Evolutionary conservation across 1,140 invertebrate genomes (phyloP).

Genomic region (Rhopalosiphum maidis): DNA sequence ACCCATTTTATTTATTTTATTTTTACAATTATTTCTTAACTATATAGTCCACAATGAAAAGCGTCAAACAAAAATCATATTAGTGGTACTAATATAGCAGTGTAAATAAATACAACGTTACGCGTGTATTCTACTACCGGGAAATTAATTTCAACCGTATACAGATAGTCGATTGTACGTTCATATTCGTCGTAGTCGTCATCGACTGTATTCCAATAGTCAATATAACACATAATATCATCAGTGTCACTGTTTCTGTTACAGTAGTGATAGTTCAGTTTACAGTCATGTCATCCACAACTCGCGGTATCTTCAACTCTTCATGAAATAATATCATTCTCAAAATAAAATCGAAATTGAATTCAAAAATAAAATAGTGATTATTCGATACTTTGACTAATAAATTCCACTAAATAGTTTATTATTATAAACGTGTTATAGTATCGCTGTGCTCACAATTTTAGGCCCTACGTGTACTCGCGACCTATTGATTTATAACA

Average conservation of each 20-base stretch:
- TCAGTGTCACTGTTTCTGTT: neutral
- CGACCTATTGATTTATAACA: neutral
- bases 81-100: neutral
- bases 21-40: neutral
- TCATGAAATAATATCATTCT: neutral
- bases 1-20: no score
- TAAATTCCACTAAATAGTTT: neutral
- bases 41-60: neutral
- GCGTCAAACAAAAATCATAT: no score
- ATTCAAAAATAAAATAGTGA: neutral
- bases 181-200: no score
- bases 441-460: neutral
- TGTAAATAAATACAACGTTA: neutral
- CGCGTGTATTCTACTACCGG: no score
- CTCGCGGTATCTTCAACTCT: neutral
- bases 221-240: no score
- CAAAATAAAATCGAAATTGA: no score
- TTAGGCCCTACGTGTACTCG: neutral
- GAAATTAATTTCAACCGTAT: no score
- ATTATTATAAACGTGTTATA: neutral
- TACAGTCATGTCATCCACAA: neutral
- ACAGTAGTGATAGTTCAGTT: neutral
- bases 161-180: no score
- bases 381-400: neutral
- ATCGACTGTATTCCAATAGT: no score